phyloP scores from a whole-genome alignment of 2,888 invertebrate species.

The Eurytoma californica region DNA sequence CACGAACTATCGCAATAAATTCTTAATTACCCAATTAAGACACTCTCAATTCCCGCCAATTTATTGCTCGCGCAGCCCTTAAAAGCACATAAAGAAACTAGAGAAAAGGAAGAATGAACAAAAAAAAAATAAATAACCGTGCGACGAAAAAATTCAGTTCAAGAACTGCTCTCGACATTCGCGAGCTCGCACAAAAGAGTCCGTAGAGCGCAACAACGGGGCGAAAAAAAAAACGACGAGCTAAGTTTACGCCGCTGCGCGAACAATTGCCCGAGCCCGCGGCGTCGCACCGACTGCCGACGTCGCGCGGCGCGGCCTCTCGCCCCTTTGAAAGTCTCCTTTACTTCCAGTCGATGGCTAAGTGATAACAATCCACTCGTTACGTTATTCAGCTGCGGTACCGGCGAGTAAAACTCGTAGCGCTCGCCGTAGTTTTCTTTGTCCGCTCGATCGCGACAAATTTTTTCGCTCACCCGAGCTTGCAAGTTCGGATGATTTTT shows the following conservation, averaged over 20 bases:
- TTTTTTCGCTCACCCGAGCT: too few relatives aligned
- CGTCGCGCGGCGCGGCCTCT: too few relatives aligned
- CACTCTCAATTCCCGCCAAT: too few relatives aligned
- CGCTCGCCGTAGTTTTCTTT: not conserved
- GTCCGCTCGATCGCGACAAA: too few relatives aligned
- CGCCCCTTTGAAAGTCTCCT: conserved; percentile 1
- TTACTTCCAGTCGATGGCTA: conserved; percentile 41
- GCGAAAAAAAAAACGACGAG: not conserved
- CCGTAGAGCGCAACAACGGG: not conserved
- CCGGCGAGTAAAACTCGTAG: not conserved
- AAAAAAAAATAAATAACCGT: not conserved
- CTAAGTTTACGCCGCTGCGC: conserved; percentile 39
- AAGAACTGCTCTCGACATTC: not conserved
- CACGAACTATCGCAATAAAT: too few relatives aligned
- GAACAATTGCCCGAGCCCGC: conserved; percentile 23
- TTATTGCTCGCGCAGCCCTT: not conserved
- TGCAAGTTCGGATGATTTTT: too few relatives aligned
- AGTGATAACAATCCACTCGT: conserved; percentile 41
- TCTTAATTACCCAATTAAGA: too few relatives aligned
- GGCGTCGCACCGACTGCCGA: not conserved
- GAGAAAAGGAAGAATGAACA: not conserved
- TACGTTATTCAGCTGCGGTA: conserved; percentile 30
- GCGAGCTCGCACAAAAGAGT: conserved; percentile 9
- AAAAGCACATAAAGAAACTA: not conserved
- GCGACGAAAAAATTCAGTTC: not conserved